Percentiles rank a stretch among this genome's conserved stretches.
Conservation (phyloP, 2,113 vertebrate genomes). For the Plestiodon gilberti region DNA sequence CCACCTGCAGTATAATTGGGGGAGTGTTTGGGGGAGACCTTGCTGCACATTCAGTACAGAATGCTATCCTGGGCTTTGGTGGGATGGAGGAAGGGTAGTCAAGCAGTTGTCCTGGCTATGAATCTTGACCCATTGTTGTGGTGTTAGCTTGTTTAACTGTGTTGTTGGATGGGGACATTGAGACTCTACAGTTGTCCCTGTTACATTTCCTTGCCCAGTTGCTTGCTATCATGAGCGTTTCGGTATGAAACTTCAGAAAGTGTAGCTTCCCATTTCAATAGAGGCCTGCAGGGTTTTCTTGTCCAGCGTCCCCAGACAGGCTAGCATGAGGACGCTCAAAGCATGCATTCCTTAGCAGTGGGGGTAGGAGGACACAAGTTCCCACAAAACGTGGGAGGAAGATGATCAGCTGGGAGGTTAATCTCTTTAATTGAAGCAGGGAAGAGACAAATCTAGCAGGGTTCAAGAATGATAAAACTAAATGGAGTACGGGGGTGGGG, state of each 20-base stretch:
- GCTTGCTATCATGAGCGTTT: background rate
- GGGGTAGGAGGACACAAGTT: background rate
- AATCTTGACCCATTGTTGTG: background rate
- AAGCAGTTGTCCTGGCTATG: background rate
- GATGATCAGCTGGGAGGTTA: background rate
- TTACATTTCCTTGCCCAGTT: background rate
- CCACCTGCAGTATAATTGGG: too few relatives aligned
- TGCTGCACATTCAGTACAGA: background rate
- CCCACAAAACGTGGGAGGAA: background rate
- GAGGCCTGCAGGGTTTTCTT: background rate
- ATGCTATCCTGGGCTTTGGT: background rate
- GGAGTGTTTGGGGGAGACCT: too few relatives aligned
- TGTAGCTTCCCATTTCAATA: background rate
- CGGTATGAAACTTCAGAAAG: background rate
- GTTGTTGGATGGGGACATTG: background rate
- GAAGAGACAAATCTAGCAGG: background rate
- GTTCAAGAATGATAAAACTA: background rate
- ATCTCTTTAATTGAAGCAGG: background rate
- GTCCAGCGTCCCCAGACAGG: background rate
- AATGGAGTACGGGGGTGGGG: background rate
- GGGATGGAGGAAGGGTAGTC: background rate
- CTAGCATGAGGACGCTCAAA: slow-evolving; percentile 14
- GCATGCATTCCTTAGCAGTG: slow-evolving; percentile 18
- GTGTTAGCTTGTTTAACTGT: background rate
- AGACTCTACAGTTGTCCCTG: background rate